These are phyloP conservation scores for Anguilla obscura DNA, from an alignment of 2,797 vertebrate genomes.

Conservation along the genomic window DNA sequence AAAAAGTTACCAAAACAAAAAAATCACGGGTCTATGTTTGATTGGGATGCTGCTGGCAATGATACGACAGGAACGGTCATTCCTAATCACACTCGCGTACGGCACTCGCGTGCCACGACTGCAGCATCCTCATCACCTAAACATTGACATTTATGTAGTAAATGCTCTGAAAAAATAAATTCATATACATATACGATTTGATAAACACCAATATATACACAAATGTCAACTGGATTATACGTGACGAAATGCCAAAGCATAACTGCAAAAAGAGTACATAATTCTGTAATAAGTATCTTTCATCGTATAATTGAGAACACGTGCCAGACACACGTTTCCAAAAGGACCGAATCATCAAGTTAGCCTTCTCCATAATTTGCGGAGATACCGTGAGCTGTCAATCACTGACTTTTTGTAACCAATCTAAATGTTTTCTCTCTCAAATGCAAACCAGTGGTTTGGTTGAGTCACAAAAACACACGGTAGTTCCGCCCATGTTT, in stretches of 20 bases:
- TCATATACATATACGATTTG: not conserved
- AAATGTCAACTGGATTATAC: not conserved
- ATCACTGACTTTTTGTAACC: not conserved
- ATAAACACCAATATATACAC: not conserved
- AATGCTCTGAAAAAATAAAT: not conserved
- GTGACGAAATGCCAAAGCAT: not conserved
- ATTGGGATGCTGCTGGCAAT: not conserved
- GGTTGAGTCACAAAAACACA: not conserved
- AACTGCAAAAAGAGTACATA: not conserved
- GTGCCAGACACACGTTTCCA: not conserved
- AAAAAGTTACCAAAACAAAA: not conserved
- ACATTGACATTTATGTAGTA: not conserved
- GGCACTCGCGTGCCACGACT: too few species aligned
- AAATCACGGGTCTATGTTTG: not conserved
- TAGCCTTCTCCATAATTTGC: not conserved
- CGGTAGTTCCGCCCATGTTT: not conserved
- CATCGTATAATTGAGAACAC: not conserved
- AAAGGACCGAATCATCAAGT: too few species aligned
- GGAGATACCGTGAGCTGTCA: not conserved
- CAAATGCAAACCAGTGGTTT: not conserved
- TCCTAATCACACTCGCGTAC: too few species aligned
- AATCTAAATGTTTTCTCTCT: not conserved
- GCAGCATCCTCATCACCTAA: not conserved
- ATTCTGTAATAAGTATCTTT: not conserved
- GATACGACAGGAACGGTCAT: not conserved